Evolutionary conservation across 2,888 invertebrate genomes (phyloP).

Genomic region (Archips xylosteana): DNA sequence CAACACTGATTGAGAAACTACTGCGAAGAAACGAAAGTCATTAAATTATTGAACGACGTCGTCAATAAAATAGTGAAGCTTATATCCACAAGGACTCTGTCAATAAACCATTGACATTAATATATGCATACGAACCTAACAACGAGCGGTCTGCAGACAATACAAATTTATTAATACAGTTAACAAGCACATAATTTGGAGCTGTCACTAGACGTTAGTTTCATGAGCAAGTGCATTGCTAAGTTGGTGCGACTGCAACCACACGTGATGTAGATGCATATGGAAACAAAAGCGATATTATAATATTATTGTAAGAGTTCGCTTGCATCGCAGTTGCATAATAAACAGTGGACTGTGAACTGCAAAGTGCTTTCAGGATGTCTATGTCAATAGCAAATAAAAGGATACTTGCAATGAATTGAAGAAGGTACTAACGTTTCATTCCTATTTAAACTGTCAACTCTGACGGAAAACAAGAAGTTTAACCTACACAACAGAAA

Average conservation of each 20-base stretch:
- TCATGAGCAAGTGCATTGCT: not conserved
- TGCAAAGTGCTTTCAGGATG: not conserved
- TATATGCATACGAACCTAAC: not conserved
- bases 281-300: conserved; percentile 9
- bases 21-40: not conserved
- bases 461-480: too few species aligned
- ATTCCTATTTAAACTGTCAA: not conserved
- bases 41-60: not conserved
- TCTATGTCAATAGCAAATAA: not conserved
- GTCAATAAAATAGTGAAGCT: not conserved
- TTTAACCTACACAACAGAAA: too few species aligned
- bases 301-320: conserved; percentile 5
- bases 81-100: not conserved
- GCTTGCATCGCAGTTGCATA: conserved; percentile 23
- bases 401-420: not conserved
- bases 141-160: not conserved
- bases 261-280: conserved; percentile 6
- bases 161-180: not conserved
- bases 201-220: not conserved
- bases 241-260: not conserved
- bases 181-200: not conserved
- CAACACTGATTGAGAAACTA: not conserved
- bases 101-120: not conserved
- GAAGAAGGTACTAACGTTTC: not conserved
- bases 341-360: conserved; percentile 6